Evolutionary conservation across 1,140 invertebrate genomes (phyloP), one percentile per base, ranked within the genome.

Genomic region (Nixonia krombeini): DNA sequence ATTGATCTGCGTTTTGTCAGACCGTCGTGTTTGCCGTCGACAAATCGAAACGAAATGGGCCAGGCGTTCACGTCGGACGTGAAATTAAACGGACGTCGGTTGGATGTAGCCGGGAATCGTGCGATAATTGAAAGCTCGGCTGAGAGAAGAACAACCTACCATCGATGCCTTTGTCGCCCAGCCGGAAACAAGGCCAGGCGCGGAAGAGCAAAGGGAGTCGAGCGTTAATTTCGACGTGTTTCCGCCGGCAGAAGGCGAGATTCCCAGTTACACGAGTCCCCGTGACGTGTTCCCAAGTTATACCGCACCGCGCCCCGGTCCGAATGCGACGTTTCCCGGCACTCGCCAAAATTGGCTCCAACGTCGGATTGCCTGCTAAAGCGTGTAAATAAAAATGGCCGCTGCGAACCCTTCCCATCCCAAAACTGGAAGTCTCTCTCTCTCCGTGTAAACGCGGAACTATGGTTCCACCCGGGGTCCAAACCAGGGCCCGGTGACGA

Each of bases 1-100:
- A 71, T 71, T 71, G 68, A 71, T 71, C 62, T 49, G 52, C 66
- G 57, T 71, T 71, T 71, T 41, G 68, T 66, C 68, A 66, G 63
- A 71, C 38, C 29, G 51, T 62, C 46, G 47, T 69, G 65, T 72
- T 72, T 72, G 70, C 62, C 53, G 66, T 65, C 65, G 61, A 69
- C 65, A 69, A 72, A 69, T 72, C 61, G 66, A 72, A 59, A 65
- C 46, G 65, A 69, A 72, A 69, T 66, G 52, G 55, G 38, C 57
- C 28, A n/a, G 57, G 53, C 68, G 62, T 65, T 52, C n/a, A n/a
- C 68, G 62, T 57, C 53, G 56, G 57, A 61, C 51, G 65, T 69
- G 64, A 68, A 75, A 70, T 71, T 67, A 67, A 68, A 57, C 50
- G 61, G 53, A 63, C 56, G 70, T 68, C 41, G 66, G 70, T 53